Base-by-base conservation (phyloP, 1,140 invertebrate genomes). In the Battus philenor region DNA sequence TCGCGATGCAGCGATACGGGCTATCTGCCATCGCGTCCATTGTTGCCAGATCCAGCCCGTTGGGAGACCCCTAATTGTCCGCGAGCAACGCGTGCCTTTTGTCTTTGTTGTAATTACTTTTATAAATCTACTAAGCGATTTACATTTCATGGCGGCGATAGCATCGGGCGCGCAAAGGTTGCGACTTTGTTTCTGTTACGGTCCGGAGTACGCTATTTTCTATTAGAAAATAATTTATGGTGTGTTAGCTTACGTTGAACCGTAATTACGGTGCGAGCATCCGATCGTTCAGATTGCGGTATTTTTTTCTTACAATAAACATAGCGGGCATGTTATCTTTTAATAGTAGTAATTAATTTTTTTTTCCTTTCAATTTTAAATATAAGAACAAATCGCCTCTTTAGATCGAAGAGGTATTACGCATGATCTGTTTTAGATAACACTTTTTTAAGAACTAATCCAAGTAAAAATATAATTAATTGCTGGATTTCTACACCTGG, bases 51-150 rank as follows among this genome's bases (percentile, higher is more conserved):
- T 66, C 69, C 69, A 69, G 61, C 57, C 44, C 47, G 47, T 51
- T 51, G 49, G 50, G 60, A 32, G 47, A 26, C 47, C 52, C 34
- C 47, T 68, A 63, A 72, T 72, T 70, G 61, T 54, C 36, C 34
- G 54, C 46, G 54, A 45, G 30, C 41, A 49, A 46, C 54, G 56
- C 65, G 66, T 67, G 68, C 68, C 60, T 54, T 63, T 60, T 68
- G 65, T 62, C 62, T 71, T 50, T 22, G 38, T 43, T 31, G 55
- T 72, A 72, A 69, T 72, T 72, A 68, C 68, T 64, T 72, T 68
- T 67, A 66, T 61, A 63, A 63, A 64, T 61, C 51, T 44, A 61
- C 57, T 71, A 56, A 60, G 60, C 61, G 61, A 71, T 71, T 68
- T 68, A 65, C 68, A 66, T 68, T 50, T 46, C 44, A 51, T 27